A percentile compares a stretch with the other conserved stretches of the same genome.
Evolutionary conservation across 2,113 vertebrate genomes (phyloP).

Genomic region (Zapus hudsonius): DNA sequence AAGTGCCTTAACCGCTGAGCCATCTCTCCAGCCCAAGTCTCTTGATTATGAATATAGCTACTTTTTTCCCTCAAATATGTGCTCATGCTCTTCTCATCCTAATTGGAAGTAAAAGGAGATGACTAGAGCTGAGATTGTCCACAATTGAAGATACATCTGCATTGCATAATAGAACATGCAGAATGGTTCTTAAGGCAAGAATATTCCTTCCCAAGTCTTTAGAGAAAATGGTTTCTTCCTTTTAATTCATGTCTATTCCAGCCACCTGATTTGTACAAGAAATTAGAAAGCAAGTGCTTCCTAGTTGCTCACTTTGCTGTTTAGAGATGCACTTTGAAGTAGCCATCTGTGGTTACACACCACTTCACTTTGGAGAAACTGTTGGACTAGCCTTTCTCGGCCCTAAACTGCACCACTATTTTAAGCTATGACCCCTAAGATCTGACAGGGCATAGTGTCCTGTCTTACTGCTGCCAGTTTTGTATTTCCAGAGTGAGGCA

Average conservation of each 20-base stretch:
- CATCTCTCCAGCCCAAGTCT: too few species aligned
- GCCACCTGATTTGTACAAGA: conserved; percentile 5
- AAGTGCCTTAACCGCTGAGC: too few species aligned
- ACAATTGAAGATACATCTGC: background rate
- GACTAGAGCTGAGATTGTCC: background rate
- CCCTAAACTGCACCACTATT: conserved; percentile 65
- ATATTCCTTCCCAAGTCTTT: background rate
- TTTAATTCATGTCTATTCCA: background rate
- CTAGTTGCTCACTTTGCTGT: conserved; percentile 59
- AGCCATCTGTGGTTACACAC: conserved; percentile 61
- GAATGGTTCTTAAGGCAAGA: background rate
- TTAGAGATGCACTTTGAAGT: conserved; percentile 71
- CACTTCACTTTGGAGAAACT: conserved; percentile 51
- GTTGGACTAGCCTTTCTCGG: conserved; percentile 56
- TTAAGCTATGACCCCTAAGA: conserved; percentile 73
- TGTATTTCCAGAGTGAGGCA: conserved; percentile 54
- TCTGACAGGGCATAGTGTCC: conserved; percentile 59
- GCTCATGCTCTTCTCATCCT: background rate
- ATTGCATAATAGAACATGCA: background rate
- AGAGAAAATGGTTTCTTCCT: conserved; percentile 36
- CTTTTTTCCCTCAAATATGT: background rate
- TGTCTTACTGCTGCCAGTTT: conserved; percentile 23
- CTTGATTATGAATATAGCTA: background rate
- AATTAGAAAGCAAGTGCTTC: conserved; percentile 58
- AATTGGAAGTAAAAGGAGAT: background rate